phyloP scores from a whole-genome alignment of 1,140 invertebrate species.

The Aleiodes sp. region DNA sequence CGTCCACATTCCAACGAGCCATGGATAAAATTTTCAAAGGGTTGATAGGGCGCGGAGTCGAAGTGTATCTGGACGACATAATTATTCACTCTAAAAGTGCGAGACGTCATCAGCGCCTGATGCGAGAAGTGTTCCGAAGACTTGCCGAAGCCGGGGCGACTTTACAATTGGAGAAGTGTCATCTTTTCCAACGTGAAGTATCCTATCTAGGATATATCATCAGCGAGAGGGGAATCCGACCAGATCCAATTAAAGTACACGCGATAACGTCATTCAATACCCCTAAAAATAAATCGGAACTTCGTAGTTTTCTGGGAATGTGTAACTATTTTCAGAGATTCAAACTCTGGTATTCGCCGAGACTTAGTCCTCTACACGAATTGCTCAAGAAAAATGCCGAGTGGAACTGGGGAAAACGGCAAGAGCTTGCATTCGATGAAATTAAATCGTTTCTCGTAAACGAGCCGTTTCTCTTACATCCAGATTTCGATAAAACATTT shows the following conservation, averaged over 20 bases:
- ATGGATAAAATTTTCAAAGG: neutral
- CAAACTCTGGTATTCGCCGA: conserved; percentile 39
- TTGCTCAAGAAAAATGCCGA: conserved; percentile 21
- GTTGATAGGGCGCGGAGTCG: neutral
- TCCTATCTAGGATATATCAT: neutral
- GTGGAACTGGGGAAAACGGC: neutral
- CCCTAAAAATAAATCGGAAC: neutral
- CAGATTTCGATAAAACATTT: conserved; percentile 37
- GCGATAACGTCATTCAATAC: neutral
- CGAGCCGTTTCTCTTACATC: conserved; percentile 38
- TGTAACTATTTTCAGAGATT: conserved; percentile 42
- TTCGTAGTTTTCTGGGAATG: conserved; percentile 31
- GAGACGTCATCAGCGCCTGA: neutral
- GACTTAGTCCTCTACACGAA: conserved; percentile 42
- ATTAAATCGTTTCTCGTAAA: conserved; percentile 29
- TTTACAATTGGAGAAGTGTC: neutral
- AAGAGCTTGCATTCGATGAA: neutral
- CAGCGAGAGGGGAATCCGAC: neutral
- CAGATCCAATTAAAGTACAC: neutral
- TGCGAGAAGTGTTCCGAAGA: neutral
- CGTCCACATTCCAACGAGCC: neutral
- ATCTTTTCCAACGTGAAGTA: neutral
- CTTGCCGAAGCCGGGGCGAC: neutral
- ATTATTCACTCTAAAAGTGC: neutral
- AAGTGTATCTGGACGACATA: neutral